Percentiles rank a stretch among this genome's conserved stretches.
Conservation (phyloP, 2,888 invertebrate species). For the Hesperia comma region DNA sequence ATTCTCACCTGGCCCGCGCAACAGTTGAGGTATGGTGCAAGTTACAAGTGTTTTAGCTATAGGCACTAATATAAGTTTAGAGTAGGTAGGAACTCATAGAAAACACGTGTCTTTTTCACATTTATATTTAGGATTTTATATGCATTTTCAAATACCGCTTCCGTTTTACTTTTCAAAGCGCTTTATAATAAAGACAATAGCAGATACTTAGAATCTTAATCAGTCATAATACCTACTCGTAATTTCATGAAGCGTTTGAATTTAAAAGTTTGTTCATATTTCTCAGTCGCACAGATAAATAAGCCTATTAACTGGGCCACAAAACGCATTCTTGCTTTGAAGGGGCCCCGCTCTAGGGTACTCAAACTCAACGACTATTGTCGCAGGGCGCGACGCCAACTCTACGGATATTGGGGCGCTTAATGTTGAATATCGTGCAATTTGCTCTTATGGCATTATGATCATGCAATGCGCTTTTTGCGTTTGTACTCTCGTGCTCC, state of each 20-base stretch:
- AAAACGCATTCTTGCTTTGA: constrained; percentile 51
- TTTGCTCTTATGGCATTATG: not conserved
- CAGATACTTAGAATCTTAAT: no score
- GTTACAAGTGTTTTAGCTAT: constrained; percentile 11
- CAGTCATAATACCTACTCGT: no score
- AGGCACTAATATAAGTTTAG: no score
- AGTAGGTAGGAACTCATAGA: no score
- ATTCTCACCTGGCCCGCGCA: constrained; percentile 72
- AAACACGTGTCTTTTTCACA: no score
- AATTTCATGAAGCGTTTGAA: not conserved
- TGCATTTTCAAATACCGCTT: no score
- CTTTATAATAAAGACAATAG: no score
- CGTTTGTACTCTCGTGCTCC: not conserved
- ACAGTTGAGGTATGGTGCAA: constrained; percentile 64
- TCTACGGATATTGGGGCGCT: constrained; percentile 52
- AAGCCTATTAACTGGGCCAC: constrained; percentile 45
- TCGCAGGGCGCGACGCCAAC: constrained; percentile 50
- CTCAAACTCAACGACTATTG: constrained; percentile 72
- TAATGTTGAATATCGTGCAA: constrained; percentile 56
- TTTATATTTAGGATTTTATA: no score
- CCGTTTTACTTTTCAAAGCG: no score
- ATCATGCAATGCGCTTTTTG: not conserved
- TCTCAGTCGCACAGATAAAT: not conserved
- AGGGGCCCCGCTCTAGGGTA: constrained; percentile 58
- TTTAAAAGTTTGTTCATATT: not conserved